Evolutionary conservation across 2,888 invertebrate genomes (phyloP).

Genomic region (Leptinotarsa juncta): DNA sequence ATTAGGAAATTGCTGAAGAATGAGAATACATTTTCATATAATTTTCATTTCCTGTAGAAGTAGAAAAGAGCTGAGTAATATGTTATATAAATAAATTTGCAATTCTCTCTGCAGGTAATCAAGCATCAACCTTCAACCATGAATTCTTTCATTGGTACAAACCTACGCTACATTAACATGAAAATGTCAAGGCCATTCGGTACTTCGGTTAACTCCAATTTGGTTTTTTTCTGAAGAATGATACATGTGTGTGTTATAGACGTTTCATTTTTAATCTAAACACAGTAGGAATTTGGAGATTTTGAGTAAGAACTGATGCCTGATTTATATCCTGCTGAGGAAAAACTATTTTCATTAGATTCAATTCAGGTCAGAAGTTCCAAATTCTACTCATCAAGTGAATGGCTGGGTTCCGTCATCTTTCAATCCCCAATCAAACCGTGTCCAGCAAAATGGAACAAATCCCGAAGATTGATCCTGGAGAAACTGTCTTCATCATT

Average conservation of each 20-base stretch:
- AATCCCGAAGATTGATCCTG: no score
- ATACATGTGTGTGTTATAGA: neutral
- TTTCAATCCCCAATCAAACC: no score
- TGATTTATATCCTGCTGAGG: no score
- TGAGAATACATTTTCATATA: neutral
- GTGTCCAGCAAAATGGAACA: no score
- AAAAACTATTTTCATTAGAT: no score
- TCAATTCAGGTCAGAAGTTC: no score
- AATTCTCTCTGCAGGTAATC: neutral
- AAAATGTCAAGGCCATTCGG: slow-evolving; percentile 4
- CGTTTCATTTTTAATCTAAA: no score
- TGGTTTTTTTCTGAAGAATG: neutral
- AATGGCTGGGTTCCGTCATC: no score
- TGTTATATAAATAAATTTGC: neutral
- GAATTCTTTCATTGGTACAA: neutral
- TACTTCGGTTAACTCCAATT: neutral
- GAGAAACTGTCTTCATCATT: no score
- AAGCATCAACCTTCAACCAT: slow-evolving; percentile 9
- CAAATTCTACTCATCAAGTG: no score
- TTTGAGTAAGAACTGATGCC: no score
- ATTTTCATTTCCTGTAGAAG: slow-evolving; percentile 2
- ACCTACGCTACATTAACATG: neutral
- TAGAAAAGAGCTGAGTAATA: neutral
- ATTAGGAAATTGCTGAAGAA: neutral
- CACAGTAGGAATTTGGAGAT: no score